Evolutionary conservation across 1,140 invertebrate genomes (phyloP), one percentile per base, ranked within the genome.

Genomic region (Diorhabda sublineata): DNA sequence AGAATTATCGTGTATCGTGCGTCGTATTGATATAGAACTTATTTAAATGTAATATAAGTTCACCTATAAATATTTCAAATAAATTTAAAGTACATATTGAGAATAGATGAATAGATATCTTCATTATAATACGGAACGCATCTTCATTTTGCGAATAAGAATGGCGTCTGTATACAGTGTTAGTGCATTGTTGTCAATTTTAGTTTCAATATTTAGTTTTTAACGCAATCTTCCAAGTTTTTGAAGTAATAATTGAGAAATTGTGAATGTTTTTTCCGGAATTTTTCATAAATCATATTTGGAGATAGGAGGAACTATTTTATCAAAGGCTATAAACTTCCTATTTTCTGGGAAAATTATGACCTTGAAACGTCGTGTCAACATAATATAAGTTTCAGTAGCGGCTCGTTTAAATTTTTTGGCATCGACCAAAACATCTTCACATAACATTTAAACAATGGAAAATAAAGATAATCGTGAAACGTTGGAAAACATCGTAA

Each of bases 351-450:
- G 67, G 64, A 70, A 71, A 75, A 73, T 47, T 47, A 69, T 74
- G 75, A 75, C 74, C 76, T 77, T 78, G 79, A 79, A 79, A 81
- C 79, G 77, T 78, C 78, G 76, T 79, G 75, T 74, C 71, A 73
- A 72, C 73, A 67, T 69, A 71, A 74, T 71, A 70, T 66, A 71
- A 69, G 66, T 75, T 69, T 52, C 73, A 65, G 61, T 64, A 65
- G 72, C 73, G 69, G 66, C 62, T 64, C 68, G 69, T 74, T 78
- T 74, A 58, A 68, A 77, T 70, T 26, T 26, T 26, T 26, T 26
- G 26, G 26, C 26, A 26, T 26, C 26, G 26, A 26, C 26, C 1
- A 26, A 26, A 26, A 26, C 26, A 26, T 26, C 26, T 26, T 26
- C 26, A 26, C 26, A 26, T 58, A 60, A 57, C 41, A 70, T 45